Percentiles rank a stretch among this genome's conserved stretches.
Conservation (phyloP, 2,113 vertebrate species). For the Hystrix brachyura region DNA sequence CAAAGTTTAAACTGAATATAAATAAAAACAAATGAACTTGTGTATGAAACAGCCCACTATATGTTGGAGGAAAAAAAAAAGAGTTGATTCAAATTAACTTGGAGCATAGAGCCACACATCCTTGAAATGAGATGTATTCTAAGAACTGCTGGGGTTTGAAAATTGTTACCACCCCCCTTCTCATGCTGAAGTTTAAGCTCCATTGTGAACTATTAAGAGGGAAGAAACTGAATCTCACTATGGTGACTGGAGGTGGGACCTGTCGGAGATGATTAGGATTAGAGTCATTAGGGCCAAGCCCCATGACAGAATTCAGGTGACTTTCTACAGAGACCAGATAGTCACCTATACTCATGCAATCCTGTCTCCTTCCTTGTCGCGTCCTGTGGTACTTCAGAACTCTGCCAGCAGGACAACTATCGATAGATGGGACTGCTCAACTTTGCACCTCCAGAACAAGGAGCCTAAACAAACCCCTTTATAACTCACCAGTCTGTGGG, state of each 20-base stretch:
- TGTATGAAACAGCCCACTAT: not conserved
- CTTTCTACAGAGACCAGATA: not conserved
- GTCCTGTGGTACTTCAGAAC: not conserved
- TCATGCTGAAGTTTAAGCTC: not conserved
- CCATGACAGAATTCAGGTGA: not conserved
- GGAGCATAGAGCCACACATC: not conserved
- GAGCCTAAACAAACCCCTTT: not conserved
- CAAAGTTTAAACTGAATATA: not conserved
- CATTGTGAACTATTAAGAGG: not conserved
- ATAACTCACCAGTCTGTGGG: not conserved
- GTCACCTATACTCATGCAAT: too few species aligned
- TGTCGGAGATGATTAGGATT: not conserved
- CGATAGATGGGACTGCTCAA: too few species aligned
- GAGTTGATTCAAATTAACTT: not conserved
- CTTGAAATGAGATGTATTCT: not conserved
- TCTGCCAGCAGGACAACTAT: too few species aligned
- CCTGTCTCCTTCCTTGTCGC: not conserved
- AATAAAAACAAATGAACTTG: constrained; percentile 23
- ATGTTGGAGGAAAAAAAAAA: not conserved
- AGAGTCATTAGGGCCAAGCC: too few species aligned
- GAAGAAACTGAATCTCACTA: not conserved
- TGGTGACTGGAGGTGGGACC: not conserved
- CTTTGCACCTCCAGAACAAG: not conserved
- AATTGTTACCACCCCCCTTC: not conserved
- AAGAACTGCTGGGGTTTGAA: not conserved